Evolutionary conservation across 2,888 invertebrate genomes (phyloP).

Genomic region (Pristionchus mayeri): DNA sequence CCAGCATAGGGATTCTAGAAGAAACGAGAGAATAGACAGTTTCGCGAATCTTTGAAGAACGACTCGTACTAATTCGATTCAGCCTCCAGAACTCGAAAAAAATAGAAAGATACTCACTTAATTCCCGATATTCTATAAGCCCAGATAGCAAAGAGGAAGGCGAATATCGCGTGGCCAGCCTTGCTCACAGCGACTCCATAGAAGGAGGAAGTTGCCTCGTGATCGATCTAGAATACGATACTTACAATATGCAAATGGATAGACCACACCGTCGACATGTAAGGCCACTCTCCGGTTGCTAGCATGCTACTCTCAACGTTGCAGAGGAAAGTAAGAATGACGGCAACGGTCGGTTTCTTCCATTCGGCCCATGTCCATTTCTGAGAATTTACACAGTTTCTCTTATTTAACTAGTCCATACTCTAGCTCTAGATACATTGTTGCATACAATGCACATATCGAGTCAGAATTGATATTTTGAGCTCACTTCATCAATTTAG

Average conservation of each 20-base stretch:
- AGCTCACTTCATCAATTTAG: too few species aligned
- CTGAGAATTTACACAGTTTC: too few species aligned
- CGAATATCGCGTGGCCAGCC: slow-evolving; percentile 61
- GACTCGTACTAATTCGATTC: too few species aligned
- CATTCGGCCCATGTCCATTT: slow-evolving; percentile 7
- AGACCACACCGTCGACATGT: not conserved
- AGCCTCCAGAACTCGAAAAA: too few species aligned
- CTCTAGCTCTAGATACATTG: too few species aligned
- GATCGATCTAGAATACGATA: slow-evolving; percentile 56
- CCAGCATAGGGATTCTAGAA: slow-evolving; percentile 2
- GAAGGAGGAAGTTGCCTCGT: slow-evolving; percentile 59
- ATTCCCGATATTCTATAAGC: slow-evolving; percentile 50
- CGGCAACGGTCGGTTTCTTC: not conserved
- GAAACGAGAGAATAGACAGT: not conserved
- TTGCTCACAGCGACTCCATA: slow-evolving; percentile 61
- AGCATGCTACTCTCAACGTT: slow-evolving; percentile 26
- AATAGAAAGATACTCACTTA: not conserved
- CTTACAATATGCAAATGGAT: not conserved
- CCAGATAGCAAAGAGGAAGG: slow-evolving; percentile 62
- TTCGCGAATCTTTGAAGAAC: not conserved
- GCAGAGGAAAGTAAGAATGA: slow-evolving; percentile 8
- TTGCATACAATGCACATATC: too few species aligned
- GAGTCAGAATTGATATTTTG: too few species aligned
- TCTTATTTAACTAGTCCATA: too few species aligned
- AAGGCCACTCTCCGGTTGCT: slow-evolving; percentile 5